Base-by-base conservation (phyloP, 2,797 vertebrate genomes). In the Cirrhinus mrigala region DNA sequence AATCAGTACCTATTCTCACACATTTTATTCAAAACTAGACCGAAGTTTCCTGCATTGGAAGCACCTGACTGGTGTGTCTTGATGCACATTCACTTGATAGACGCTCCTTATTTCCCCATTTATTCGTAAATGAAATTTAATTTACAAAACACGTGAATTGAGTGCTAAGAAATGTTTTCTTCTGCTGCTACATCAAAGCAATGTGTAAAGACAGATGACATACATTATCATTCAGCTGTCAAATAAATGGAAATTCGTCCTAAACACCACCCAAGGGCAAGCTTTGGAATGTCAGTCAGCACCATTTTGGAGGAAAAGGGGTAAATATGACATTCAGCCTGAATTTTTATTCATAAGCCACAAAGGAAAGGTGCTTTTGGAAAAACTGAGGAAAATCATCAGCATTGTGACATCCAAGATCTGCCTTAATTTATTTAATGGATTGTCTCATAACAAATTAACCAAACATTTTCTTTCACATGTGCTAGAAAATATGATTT, bases 401-500 rank as follows among this genome's bases (percentile, higher is more conserved):
- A n/a, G 2, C 56, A 66, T 83, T 9, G 24, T 64, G 44, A 11
- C 44, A 56, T 44, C 52, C n/a, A 27, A 6, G 4, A 58, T 18
- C 37, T 80, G 24, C 18, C 29, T 56, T 71, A 4, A 82, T n/a
- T 82, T 16, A 54, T 62, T 20, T 58, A 82, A 24, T 12, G 14
- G 48, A 24, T 66, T 52, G 22, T 83, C 11, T 44, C 62, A 16
- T 56, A 29, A 84, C 50, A 78, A 70, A 46, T 70, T 69, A 78
- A 78, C 62, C 20, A 44, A 69, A 22, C 52, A 11, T 3, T 12
- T 27, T 56, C 9, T 77, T 58, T 46, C 20, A 33, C 60, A 46
- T 82, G 54, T 85, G 79, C 70, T 85, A 12, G 66, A 18, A 1
- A 16, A 44, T 85, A 9, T 80, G 44, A 14, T 3, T 83, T 79